These are phyloP conservation scores for Chaetodon auriga DNA, from an alignment of 2,113 vertebrate species.

Conservation along the genomic window DNA sequence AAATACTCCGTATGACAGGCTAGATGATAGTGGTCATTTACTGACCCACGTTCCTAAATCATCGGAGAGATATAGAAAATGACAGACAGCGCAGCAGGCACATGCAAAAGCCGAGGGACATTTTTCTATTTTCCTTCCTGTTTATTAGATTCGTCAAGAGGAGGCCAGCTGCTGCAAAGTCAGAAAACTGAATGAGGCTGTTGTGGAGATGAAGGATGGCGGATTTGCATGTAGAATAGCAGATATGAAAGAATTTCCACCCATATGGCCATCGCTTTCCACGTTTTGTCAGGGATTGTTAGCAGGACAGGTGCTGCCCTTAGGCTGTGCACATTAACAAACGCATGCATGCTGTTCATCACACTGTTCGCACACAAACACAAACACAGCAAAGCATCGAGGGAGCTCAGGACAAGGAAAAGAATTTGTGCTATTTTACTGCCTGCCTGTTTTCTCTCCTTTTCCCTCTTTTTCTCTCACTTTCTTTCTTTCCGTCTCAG, in stretches of 20 bases:
- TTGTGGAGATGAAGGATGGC: slow-evolving; percentile 45
- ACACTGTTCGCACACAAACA: slow-evolving; percentile 39
- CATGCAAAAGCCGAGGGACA: slow-evolving; percentile 20
- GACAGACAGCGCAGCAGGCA: slow-evolving; percentile 55
- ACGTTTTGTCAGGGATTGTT: slow-evolving; percentile 60
- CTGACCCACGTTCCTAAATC: slow-evolving; percentile 63
- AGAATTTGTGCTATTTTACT: slow-evolving; percentile 45
- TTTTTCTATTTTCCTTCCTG: slow-evolving; percentile 59
- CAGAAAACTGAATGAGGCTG: slow-evolving; percentile 21
- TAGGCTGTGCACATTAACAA: slow-evolving; percentile 61
- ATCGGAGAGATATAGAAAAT: slow-evolving; percentile 57
- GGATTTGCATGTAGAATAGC: slow-evolving; percentile 41
- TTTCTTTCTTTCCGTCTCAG: slow-evolving; percentile 44
- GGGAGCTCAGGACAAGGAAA: slow-evolving; percentile 26
- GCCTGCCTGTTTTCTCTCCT: slow-evolving; percentile 24
- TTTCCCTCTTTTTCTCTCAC: slow-evolving; percentile 29
- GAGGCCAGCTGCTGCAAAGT: slow-evolving; percentile 53
- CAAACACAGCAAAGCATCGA: slow-evolving; percentile 21
- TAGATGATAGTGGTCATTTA: slow-evolving; percentile 66
- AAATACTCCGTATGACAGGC: slow-evolving; percentile 60
- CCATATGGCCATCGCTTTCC: slow-evolving; percentile 63
- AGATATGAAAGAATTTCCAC: slow-evolving; percentile 58
- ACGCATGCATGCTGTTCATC: slow-evolving; percentile 53
- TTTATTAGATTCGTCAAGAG: slow-evolving; percentile 58
- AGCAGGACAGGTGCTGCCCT: slow-evolving; percentile 75